phyloP scores from a whole-genome alignment of 1,140 invertebrate species.

The Papilio polyxenes region DNA sequence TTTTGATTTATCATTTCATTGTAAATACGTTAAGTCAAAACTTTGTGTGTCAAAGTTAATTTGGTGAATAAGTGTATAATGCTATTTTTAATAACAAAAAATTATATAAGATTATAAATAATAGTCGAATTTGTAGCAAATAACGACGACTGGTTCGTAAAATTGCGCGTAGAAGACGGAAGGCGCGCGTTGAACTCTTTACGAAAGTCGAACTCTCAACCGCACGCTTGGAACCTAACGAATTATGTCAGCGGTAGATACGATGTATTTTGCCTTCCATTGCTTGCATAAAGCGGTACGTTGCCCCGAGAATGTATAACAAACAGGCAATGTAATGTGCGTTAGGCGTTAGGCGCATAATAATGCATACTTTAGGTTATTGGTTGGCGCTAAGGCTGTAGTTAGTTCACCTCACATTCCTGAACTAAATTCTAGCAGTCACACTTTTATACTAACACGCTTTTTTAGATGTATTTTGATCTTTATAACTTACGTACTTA shows the following conservation, averaged over 20 bases:
- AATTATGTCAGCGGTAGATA: conserved; percentile 26
- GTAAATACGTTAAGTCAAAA: no score
- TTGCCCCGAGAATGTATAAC: neutral
- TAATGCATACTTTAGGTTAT: conserved; percentile 42
- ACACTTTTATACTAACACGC: conserved; percentile 12
- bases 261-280: conserved; percentile 40
- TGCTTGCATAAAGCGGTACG: conserved; percentile 9
- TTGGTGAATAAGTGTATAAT: no score
- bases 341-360: conserved; percentile 21
- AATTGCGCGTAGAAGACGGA: conserved; percentile 41
- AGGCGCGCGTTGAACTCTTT: conserved; percentile 76
- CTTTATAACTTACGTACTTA: neutral
- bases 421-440: conserved; percentile 45
- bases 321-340: conserved; percentile 41
- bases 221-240: conserved; percentile 21
- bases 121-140: neutral
- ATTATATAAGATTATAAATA: neutral
- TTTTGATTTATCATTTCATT: no score
- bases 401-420: conserved; percentile 50
- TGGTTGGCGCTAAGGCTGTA: conserved; percentile 45
- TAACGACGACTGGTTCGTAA: conserved; percentile 10
- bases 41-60: no score
- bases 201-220: conserved; percentile 58
- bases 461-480: neutral
- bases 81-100: no score